phyloP scores from a whole-genome alignment of 1,140 invertebrate genomes.

The Phortica variegata region DNA sequence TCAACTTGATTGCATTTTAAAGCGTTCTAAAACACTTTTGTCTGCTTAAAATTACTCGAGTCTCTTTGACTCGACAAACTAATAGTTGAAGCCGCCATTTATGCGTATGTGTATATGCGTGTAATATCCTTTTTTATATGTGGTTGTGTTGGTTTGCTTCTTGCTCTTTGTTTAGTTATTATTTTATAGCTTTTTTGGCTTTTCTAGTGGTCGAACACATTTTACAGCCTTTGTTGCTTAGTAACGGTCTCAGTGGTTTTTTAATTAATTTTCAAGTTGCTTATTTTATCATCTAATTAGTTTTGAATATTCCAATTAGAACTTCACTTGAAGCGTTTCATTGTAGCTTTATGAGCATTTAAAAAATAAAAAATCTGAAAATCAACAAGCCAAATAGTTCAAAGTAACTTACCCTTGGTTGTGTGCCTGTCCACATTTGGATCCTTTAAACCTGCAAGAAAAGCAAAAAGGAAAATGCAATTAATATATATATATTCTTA shows the following conservation, averaged over 20 bases:
- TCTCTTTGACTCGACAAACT: slow-evolving; percentile 17
- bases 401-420: slow-evolving; percentile 45
- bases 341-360: too few species aligned
- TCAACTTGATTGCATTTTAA: slow-evolving; percentile 57
- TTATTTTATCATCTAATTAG: too few species aligned
- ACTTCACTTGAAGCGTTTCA: too few species aligned
- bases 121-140: slow-evolving; percentile 7
- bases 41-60: too few species aligned
- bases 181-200: slow-evolving; percentile 28
- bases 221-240: too few species aligned
- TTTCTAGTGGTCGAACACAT: slow-evolving; percentile 1
- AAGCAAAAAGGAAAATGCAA: not conserved
- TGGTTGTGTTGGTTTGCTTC: slow-evolving; percentile 28
- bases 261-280: too few species aligned
- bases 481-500: too few species aligned
- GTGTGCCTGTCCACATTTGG: slow-evolving; percentile 48
- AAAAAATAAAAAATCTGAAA: too few species aligned
- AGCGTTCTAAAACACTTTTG: slow-evolving; percentile 24
- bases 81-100: slow-evolving; percentile 1
- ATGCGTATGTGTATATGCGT: slow-evolving; percentile 10
- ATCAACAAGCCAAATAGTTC: too few species aligned
- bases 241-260: too few species aligned
- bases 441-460: slow-evolving; percentile 48
- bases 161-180: slow-evolving; percentile 29
- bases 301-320: too few species aligned